These are phyloP conservation scores for Geodia barretti DNA, from an alignment of 37 sponge, comb jelly and placozoan genomes.

Conservation along the genomic window DNA sequence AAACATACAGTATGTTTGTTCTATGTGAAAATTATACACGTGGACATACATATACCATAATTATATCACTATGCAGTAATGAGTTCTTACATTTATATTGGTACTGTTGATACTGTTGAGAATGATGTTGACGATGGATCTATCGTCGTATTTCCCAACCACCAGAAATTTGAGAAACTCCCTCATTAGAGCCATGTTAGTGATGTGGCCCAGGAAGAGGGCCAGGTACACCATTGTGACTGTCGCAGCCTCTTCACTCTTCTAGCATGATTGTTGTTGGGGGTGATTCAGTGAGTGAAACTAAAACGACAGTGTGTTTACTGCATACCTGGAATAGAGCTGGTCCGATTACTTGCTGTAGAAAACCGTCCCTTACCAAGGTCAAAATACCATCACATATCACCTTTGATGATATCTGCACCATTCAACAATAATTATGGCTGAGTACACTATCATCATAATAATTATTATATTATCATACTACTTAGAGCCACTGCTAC, in stretches of 20 bases:
- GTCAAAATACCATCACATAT: conserved; percentile 45
- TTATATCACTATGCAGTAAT: too few relatives aligned
- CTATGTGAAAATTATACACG: too few relatives aligned
- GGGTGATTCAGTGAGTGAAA: not conserved
- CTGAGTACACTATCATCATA: too few relatives aligned
- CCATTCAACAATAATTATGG: too few relatives aligned
- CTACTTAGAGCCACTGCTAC: too few relatives aligned
- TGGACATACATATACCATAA: too few relatives aligned
- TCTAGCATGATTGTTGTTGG: conserved; percentile 32
- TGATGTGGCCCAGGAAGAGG: conserved; percentile 59
- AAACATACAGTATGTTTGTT: too few relatives aligned
- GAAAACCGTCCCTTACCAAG: conserved; percentile 62
- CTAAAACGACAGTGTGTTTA: not conserved
- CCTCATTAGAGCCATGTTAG: conserved; percentile 60
- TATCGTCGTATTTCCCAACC: conserved; percentile 40
- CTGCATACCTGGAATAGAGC: conserved; percentile 69
- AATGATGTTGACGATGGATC: conserved; percentile 34
- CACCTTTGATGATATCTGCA: conserved; percentile 57
- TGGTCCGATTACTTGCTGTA: conserved; percentile 80
- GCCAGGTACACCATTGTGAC: conserved; percentile 70
- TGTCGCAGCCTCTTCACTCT: conserved; percentile 31
- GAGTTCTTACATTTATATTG: conserved; percentile 39
- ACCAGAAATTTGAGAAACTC: conserved; percentile 58
- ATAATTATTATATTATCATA: too few relatives aligned
- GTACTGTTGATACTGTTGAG: conserved; percentile 28